Evolutionary conservation across 2,888 invertebrate species (phyloP), one percentile per base, ranked within the genome.

Genomic region (Microplitis manilae): DNA sequence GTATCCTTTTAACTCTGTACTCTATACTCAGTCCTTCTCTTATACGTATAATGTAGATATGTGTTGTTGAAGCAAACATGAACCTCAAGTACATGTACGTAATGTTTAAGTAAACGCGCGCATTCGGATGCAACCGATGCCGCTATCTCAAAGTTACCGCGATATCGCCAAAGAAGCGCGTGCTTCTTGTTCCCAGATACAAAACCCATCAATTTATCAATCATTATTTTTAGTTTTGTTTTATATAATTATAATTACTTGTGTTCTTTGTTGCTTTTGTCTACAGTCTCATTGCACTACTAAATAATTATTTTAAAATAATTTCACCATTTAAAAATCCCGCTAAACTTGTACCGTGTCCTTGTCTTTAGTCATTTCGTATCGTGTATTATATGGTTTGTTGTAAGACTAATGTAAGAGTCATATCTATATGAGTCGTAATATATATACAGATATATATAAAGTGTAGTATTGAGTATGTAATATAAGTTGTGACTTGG

Each of bases 161-260:
- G 69, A 75, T 70, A 64, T 60, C 69, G 64, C 15, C 41, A 17
- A 64, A 30, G 64, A 64, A 75, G 69, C 75, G 50, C 69, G 75
- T 70, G 75, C 75, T 75, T 64, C 75, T 75, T 75, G 64, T 70
- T 64, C 70, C 15, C 6, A 62, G 38, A 74, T 61, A 68, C 59
- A 38, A 73, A 40, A 72, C 40, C 62, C 6, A 64, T 40, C 30
- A 41, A 41, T 73, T 73, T 73, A 73, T 39, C 59, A 68, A 17
- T 39, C 15, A 17, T 20, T 20, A 39, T 5, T 6, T 30, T 8
- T 39, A 38, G 13, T 38, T 38, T 61, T 50, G 13, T 50, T 50
- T 50, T 50, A 9, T 50, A 50, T 50, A 9, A 50, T 50, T 50
- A 50, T 9, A 20, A 20, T 20, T 20, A 30, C 30, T 30, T 30